phyloP scores from a whole-genome alignment of 2,888 invertebrate species.

The Eudemis profundana region DNA sequence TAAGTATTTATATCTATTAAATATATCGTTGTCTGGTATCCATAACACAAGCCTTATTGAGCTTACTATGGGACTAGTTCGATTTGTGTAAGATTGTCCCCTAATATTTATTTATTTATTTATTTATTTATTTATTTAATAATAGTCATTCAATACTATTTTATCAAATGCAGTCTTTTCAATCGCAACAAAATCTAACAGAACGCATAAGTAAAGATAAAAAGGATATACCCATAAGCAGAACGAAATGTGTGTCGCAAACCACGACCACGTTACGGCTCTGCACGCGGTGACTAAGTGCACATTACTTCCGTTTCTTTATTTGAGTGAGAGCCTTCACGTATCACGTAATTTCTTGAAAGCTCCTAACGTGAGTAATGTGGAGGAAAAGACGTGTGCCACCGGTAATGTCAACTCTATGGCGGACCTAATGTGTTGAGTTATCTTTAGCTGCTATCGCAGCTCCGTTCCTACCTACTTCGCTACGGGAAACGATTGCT shows the following conservation, averaged over 20 bases:
- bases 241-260: constrained; percentile 28
- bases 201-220: background rate
- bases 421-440: constrained; percentile 61
- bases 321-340: constrained; percentile 17
- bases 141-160: too few species aligned
- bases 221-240: constrained; percentile 1
- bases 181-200: background rate
- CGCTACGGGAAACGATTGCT: constrained; percentile 54
- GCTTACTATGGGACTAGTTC: too few species aligned
- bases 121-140: too few species aligned
- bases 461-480: constrained; percentile 56
- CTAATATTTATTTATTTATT: too few species aligned
- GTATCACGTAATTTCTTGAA: constrained; percentile 50
- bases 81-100: too few species aligned
- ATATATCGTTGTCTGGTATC: too few species aligned
- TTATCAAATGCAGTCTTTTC: too few species aligned
- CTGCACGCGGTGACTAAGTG: constrained; percentile 42
- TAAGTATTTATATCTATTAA: too few species aligned
- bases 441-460: constrained; percentile 63
- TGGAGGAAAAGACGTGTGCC: constrained; percentile 55
- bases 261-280: constrained; percentile 26
- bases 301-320: constrained; percentile 31
- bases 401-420: constrained; percentile 59
- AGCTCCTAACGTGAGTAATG: constrained; percentile 56
- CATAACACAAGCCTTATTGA: too few species aligned